phyloP scores from a whole-genome alignment of 2,797 vertebrate genomes.

The Rhynchonycteris naso region DNA sequence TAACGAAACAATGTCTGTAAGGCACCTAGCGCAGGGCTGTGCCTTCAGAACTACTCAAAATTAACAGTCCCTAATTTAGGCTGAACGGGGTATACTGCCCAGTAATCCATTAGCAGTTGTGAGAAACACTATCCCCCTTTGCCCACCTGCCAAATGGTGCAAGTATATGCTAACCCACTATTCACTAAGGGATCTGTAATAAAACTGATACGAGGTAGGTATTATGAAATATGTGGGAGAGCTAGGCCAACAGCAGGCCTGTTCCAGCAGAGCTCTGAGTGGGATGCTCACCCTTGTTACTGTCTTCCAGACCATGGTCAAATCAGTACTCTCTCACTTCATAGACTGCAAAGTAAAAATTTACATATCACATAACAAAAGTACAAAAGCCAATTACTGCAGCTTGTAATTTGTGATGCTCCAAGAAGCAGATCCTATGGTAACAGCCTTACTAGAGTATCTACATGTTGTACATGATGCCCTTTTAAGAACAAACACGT shows the following conservation, averaged over 20 bases:
- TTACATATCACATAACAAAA: not conserved
- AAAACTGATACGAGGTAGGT: not conserved
- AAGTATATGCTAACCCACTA: not conserved
- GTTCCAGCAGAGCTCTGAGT: not conserved
- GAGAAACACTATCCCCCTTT: not conserved
- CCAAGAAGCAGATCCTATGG: not conserved
- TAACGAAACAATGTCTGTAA: not conserved
- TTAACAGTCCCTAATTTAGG: not conserved
- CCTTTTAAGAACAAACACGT: constrained; percentile 54
- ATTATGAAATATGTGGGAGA: not conserved
- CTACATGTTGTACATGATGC: constrained; percentile 19
- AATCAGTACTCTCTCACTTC: not conserved
- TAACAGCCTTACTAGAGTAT: constrained; percentile 19
- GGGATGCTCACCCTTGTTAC: not conserved
- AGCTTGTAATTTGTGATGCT: not conserved
- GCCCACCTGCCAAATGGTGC: not conserved
- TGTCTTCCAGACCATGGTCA: not conserved
- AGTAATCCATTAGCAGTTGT: not conserved
- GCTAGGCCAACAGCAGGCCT: not conserved
- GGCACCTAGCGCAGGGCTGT: not conserved
- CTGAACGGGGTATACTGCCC: not conserved
- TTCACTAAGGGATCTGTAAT: not conserved
- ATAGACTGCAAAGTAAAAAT: constrained; percentile 7
- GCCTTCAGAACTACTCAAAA: not conserved
- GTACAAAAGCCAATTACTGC: not conserved